Evolutionary conservation across 2,797 vertebrate species (phyloP).

Genomic region (Remorina albescens): DNA sequence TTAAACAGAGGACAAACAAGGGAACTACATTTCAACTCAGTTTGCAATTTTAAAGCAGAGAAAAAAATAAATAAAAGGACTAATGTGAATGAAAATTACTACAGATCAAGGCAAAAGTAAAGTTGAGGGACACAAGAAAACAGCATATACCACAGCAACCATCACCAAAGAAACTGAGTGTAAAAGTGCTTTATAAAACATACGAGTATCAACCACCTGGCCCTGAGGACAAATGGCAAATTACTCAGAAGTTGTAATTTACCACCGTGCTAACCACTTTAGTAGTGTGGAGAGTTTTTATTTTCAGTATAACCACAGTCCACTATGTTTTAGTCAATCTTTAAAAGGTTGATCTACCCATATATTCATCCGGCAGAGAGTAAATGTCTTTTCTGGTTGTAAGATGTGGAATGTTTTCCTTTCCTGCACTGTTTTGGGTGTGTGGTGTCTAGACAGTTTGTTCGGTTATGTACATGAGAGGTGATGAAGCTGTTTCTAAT

Average conservation of each 20-base stretch:
- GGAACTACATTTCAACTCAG: neutral
- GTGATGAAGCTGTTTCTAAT: conserved; percentile 58
- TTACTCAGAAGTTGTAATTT: conserved; percentile 4
- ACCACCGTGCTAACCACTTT: conserved; percentile 9
- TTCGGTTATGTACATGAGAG: conserved; percentile 29
- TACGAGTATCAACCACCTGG: conserved; percentile 8
- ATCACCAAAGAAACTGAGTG: conserved; percentile 22
- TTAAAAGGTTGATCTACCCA: conserved; percentile 7
- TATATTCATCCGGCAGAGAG: conserved; percentile 5
- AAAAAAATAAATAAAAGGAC: conserved; percentile 36
- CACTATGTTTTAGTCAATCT: neutral
- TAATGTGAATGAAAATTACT: conserved; percentile 45
- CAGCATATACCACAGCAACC: conserved; percentile 48
- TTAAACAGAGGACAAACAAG: neutral
- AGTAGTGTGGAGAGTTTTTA: neutral
- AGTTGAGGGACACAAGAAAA: conserved; percentile 43
- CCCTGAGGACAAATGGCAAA: conserved; percentile 10
- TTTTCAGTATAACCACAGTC: neutral
- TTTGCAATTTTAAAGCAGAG: neutral
- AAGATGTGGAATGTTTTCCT: conserved; percentile 32
- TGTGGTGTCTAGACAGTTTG: conserved; percentile 39
- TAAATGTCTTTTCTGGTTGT: conserved; percentile 17
- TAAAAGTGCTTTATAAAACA: conserved; percentile 47
- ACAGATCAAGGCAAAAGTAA: conserved; percentile 34
- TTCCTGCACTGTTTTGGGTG: conserved; percentile 42